These are phyloP conservation scores for Neoaliturus tenellus DNA, from an alignment of 2,888 invertebrate genomes.

Conservation along the genomic window DNA sequence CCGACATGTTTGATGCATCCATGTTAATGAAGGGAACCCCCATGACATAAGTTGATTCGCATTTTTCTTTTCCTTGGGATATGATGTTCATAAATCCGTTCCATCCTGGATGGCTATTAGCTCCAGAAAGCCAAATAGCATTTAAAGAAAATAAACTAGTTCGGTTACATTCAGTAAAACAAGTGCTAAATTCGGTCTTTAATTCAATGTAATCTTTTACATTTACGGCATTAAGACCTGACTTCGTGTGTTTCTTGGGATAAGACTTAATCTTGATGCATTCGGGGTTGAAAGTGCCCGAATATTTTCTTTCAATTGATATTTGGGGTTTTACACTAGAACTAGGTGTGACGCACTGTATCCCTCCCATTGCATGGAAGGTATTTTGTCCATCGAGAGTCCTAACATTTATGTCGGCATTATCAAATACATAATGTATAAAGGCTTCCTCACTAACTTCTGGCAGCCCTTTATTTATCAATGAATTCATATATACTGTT, in stretches of 20 bases:
- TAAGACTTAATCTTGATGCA: too few species aligned
- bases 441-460: constrained; percentile 61
- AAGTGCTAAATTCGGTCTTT: not conserved
- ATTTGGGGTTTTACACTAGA: not conserved
- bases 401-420: constrained; percentile 68
- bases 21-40: constrained; percentile 42
- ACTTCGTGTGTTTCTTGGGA: not conserved
- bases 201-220: not conserved
- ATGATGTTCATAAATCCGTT: not conserved
- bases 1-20: constrained; percentile 61
- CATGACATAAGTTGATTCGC: not conserved
- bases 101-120: not conserved
- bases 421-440: constrained; percentile 68
- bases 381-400: constrained; percentile 63
- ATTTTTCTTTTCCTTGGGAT: not conserved
- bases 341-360: constrained; percentile 65
- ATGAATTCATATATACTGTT: constrained; percentile 65
- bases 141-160: not conserved
- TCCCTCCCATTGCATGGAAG: constrained; percentile 67
- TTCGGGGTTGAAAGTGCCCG: not conserved
- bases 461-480: constrained; percentile 61
- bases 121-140: not conserved
- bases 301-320: not conserved
- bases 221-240: not conserved
- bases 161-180: not conserved